Percentiles rank a stretch among this genome's conserved stretches.
phyloP scores from a whole-genome alignment of 2,113 vertebrate genomes.

The Anarhynchus alexandrinus region DNA sequence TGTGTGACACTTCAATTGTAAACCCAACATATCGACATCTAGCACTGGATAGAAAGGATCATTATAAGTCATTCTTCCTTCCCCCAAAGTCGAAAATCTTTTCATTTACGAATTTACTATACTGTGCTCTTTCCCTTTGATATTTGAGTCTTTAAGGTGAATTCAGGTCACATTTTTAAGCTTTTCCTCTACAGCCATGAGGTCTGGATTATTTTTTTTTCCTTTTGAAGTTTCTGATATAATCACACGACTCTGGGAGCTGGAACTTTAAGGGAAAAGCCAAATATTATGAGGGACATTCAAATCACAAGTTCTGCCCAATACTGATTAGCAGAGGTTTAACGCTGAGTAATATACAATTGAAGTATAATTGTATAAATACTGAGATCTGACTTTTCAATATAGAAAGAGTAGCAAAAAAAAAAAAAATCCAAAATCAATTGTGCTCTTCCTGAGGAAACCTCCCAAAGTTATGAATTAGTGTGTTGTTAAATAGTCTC shows the following conservation, averaged over 20 bases:
- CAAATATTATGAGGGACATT: neutral
- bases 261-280: neutral
- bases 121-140: neutral
- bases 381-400: neutral
- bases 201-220: neutral
- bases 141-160: neutral
- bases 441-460: neutral
- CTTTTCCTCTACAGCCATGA: neutral
- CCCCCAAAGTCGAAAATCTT: neutral
- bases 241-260: neutral
- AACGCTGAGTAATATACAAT: accelerated
- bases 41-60: neutral
- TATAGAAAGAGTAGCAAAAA: neutral
- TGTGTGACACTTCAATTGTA: neutral
- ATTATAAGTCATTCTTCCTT: neutral
- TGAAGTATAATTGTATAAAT: neutral
- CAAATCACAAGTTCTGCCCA: neutral
- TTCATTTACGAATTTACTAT: neutral
- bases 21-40: neutral
- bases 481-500: neutral
- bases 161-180: neutral
- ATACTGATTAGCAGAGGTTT: neutral
- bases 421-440: neutral
- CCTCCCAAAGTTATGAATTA: neutral
- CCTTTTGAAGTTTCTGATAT: neutral